A percentile compares a stretch with the other conserved stretches of the same genome.
These are phyloP conservation scores for Kryphioiulus occultus DNA, from an alignment of 2,888 invertebrate genomes.

Conservation along the genomic window DNA sequence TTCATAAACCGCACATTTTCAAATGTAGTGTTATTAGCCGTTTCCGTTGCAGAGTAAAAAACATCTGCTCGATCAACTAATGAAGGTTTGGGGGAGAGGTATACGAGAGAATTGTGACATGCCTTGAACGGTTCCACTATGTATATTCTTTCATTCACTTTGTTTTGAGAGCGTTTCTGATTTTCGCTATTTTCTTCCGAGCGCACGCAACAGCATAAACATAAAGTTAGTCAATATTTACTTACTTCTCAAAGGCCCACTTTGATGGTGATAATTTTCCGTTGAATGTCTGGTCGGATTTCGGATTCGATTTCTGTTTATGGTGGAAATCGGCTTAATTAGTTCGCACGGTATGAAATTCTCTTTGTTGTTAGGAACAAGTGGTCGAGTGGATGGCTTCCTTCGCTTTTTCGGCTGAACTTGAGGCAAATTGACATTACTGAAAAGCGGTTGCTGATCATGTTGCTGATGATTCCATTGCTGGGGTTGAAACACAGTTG, in stretches of 20 bases:
- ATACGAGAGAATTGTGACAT: background rate
- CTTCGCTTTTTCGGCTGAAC: constrained; percentile 39
- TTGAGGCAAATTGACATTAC: constrained; percentile 29
- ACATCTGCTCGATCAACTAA: background rate
- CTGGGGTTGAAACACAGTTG: constrained; percentile 1
- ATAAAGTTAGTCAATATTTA: background rate
- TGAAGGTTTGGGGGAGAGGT: background rate
- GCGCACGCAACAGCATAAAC: background rate
- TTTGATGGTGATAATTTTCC: background rate
- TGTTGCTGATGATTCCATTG: background rate
- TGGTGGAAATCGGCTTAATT: background rate
- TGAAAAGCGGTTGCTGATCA: background rate
- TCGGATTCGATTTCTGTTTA: background rate
- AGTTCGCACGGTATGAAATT: background rate
- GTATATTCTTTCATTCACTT: background rate
- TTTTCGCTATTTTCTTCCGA: background rate
- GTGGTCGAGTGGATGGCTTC: constrained; percentile 42
- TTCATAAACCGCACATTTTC: background rate
- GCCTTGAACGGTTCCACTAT: background rate
- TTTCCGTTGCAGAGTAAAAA: background rate
- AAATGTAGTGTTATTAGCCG: background rate
- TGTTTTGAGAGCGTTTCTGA: background rate
- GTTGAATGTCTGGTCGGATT: background rate
- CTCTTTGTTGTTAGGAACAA: constrained; percentile 29
- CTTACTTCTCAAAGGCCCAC: constrained; percentile 17